These are phyloP conservation scores for Dorcus parallelipipedus DNA, from an alignment of 2,888 invertebrate genomes.

Conservation along the genomic window DNA sequence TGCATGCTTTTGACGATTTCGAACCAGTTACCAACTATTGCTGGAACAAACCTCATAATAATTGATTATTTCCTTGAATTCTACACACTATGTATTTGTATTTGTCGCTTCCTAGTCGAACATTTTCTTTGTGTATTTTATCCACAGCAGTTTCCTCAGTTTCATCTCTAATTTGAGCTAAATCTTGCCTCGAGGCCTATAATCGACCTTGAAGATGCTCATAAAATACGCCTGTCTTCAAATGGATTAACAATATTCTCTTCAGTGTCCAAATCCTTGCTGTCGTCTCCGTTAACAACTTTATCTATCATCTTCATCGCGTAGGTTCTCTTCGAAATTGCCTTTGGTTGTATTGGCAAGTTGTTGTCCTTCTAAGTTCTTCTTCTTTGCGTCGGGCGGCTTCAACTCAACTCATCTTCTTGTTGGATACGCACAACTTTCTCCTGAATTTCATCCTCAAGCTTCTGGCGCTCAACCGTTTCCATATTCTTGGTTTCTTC, in stretches of 20 bases:
- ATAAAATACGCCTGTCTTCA: slow-evolving; percentile 78
- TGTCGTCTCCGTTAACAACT: slow-evolving; percentile 68
- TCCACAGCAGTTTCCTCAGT: slow-evolving; percentile 94
- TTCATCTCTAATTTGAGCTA: slow-evolving; percentile 91
- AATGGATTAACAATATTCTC: slow-evolving; percentile 92
- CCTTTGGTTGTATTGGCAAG: slow-evolving; percentile 47
- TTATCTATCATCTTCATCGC: slow-evolving; percentile 73
- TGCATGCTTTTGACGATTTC: too few relatives aligned
- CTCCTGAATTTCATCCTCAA: slow-evolving; percentile 86
- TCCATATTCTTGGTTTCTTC: slow-evolving; percentile 95
- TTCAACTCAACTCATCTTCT: slow-evolving; percentile 84
- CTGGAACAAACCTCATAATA: too few relatives aligned
- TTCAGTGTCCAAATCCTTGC: slow-evolving; percentile 75
- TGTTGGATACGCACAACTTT: slow-evolving; percentile 84
- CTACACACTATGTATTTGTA: too few relatives aligned
- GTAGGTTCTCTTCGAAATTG: slow-evolving; percentile 74
- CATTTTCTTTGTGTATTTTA: slow-evolving; percentile 98
- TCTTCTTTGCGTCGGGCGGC: too few relatives aligned
- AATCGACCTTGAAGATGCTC: slow-evolving; percentile 17
- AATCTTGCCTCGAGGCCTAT: slow-evolving; percentile 91
- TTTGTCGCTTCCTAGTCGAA: too few relatives aligned
- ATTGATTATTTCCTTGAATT: too few relatives aligned
- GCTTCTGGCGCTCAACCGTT: slow-evolving; percentile 80
- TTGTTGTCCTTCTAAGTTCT: slow-evolving; percentile 49
- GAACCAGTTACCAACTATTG: too few relatives aligned